Percentiles rank a stretch among this genome's conserved stretches.
These are phyloP conservation scores for Ceratitis capitata DNA, from an alignment of 1,140 invertebrate species.

Conservation along the genomic window DNA sequence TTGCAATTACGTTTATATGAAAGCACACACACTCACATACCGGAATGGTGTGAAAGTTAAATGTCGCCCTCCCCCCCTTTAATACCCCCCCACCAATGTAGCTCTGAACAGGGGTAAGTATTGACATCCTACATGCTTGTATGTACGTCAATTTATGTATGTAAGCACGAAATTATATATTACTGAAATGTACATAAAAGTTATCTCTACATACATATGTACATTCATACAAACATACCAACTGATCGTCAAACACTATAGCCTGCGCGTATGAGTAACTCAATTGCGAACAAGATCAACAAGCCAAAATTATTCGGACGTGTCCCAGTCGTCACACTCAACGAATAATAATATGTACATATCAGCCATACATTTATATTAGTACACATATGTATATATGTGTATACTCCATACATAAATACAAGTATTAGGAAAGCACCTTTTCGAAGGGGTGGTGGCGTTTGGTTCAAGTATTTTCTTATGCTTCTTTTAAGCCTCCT, in stretches of 20 bases:
- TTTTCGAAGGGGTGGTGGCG: neutral
- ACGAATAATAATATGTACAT: no score
- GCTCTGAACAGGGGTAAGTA: neutral
- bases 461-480: constrained; percentile 9
- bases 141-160: neutral
- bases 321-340: neutral
- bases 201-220: no score
- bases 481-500: neutral
- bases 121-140: no score
- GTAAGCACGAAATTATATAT: neutral
- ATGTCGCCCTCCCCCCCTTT: neutral
- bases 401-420: no score
- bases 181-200: neutral
- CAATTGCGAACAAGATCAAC: neutral
- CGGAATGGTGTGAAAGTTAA: neutral
- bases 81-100: neutral
- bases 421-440: neutral
- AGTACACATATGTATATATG: no score
- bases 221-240: neutral
- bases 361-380: no score
- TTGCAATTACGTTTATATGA: neutral
- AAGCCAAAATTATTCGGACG: constrained; percentile 10
- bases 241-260: neutral
- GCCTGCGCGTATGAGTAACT: constrained; percentile 35
- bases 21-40: neutral